Base-by-base conservation (phyloP, 2,888 invertebrate genomes). In the Tuberolachnus salignus region DNA sequence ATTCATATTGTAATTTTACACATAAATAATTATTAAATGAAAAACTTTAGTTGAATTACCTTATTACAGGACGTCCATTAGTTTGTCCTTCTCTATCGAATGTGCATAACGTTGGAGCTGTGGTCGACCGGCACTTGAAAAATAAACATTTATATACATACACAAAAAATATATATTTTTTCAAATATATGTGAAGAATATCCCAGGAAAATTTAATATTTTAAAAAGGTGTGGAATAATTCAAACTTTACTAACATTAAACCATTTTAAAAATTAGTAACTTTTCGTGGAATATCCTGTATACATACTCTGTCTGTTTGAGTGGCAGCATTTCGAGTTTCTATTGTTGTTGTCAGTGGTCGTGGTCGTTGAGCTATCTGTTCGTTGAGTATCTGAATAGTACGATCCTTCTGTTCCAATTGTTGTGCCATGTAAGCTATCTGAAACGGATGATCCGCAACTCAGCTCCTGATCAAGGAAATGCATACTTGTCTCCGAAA, bases 351-450 rank as follows among this genome's bases (percentile, higher is more conserved):
- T 78, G 42, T 42, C n/a, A 42, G 59, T 51, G 59, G 42, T 23
- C 57, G 78, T 69, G 78, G 78, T 21, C 57, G 44, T 69, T 78
- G 78, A 84, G 89, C 88, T 88, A 93, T 91, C 86, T 92, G 90
- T 84, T 91, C 90, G 87, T 94, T 93, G 85, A 95, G 88, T 84
- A 91, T 88, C 84, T 91, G 90, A 86, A 95, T 93, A 84, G 92
- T 90, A 82, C 92, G 89, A 85, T 95, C 94, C 84, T 92, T 92
- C 86, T 95, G 94, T 85, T 95, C 94, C 84, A 94, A 87, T 88
- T 95, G 94, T 84, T 94, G 89, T 88, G 91, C 87, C 13, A 86
- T 78, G 51, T 69, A 78, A 67, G 57, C 57, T 69, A 78, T 78
- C 78, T 78, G 78, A 78, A 78, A 78, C 78, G 78, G 67, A 78